These are phyloP conservation scores for Sminthopsis crassicaudata DNA, from an alignment of 2,113 vertebrate species.

Conservation along the genomic window DNA sequence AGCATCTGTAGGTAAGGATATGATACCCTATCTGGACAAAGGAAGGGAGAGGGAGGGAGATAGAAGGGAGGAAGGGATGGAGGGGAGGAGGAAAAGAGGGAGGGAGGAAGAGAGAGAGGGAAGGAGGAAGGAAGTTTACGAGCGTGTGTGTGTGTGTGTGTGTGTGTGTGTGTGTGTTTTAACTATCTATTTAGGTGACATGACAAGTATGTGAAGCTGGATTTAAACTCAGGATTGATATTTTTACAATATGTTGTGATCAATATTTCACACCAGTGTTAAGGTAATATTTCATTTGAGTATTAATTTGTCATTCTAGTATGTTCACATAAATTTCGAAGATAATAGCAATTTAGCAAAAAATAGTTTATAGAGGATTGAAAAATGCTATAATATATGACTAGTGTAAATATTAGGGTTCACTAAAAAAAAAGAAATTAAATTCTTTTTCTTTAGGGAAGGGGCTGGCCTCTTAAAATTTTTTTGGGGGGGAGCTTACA, in stretches of 20 bases:
- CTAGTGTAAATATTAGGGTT: neutral
- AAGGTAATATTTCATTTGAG: too few relatives aligned
- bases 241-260: neutral
- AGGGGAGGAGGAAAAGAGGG: too few relatives aligned
- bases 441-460: neutral
- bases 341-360: neutral
- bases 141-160: too few relatives aligned
- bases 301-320: neutral
- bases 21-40: too few relatives aligned
- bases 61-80: too few relatives aligned
- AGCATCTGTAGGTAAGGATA: too few relatives aligned
- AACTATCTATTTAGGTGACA: too few relatives aligned
- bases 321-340: neutral
- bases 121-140: too few relatives aligned
- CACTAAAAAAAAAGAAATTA: neutral
- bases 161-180: too few relatives aligned
- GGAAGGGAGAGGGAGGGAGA: too few relatives aligned
- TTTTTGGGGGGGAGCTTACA: neutral
- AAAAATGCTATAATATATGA: neutral
- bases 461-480: neutral
- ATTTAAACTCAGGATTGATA: neutral
- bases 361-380: neutral
- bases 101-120: too few relatives aligned
- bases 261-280: neutral
- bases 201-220: too few relatives aligned